Percentiles rank a stretch among this genome's conserved stretches.
Evolutionary conservation across 2,113 vertebrate genomes (phyloP).

Genomic region (Rissa tridactyla): DNA sequence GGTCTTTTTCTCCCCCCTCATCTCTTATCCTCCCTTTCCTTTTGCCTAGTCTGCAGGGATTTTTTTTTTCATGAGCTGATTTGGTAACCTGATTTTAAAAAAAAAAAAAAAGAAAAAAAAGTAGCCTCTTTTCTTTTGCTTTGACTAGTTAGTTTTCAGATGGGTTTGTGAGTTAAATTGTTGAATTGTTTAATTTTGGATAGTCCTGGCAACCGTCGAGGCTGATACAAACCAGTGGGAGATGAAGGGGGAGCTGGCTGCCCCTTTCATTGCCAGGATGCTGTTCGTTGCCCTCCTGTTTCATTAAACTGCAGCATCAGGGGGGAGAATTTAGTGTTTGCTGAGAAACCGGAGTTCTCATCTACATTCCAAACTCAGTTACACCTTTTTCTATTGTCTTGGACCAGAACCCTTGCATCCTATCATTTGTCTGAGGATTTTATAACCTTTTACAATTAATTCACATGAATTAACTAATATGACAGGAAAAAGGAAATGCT

Average conservation of each 20-base stretch:
- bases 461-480: fast-evolving
- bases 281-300: not conserved
- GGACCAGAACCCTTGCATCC: not conserved
- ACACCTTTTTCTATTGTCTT: not conserved
- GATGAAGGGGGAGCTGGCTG: not conserved
- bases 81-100: not conserved
- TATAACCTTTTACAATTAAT: not conserved
- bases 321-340: not conserved
- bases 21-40: not conserved
- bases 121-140: not conserved
- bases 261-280: not conserved
- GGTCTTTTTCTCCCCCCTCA: not conserved
- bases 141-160: not conserved
- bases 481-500: not conserved
- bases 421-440: not conserved
- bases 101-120: not conserved
- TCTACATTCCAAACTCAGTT: not conserved
- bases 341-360: not conserved
- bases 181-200: not conserved
- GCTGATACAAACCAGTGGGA: not conserved
- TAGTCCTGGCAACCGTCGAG: not conserved
- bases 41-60: not conserved
- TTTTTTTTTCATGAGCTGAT: not conserved
- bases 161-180: not conserved
- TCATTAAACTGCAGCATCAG: not conserved